Percentiles rank a stretch among this genome's conserved stretches.
Evolutionary conservation across 2,888 invertebrate genomes (phyloP).

Genomic region (Euplagia quadripunctaria): DNA sequence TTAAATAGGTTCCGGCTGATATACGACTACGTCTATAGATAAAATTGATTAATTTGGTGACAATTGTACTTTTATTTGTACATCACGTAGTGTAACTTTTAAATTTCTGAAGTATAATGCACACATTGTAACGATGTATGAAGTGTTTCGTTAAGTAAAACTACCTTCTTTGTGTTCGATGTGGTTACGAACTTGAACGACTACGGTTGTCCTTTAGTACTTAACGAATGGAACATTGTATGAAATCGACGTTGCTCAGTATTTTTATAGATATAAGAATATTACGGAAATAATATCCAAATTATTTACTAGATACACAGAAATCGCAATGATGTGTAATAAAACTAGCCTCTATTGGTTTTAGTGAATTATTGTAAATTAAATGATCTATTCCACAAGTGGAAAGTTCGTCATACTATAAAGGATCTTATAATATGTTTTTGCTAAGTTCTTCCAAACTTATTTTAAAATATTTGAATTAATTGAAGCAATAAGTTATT

Average conservation of each 20-base stretch:
- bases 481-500: constrained; percentile 66
- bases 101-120: constrained; percentile 71
- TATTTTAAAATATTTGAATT: constrained; percentile 59
- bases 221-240: constrained; percentile 72
- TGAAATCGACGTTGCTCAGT: constrained; percentile 84
- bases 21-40: constrained; percentile 64
- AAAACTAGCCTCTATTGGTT: constrained; percentile 67
- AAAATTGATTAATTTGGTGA: constrained; percentile 69
- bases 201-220: constrained; percentile 67
- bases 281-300: constrained; percentile 75
- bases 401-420: constrained; percentile 49
- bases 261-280: constrained; percentile 85
- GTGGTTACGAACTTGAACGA: constrained; percentile 57
- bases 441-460: constrained; percentile 71
- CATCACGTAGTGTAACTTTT: constrained; percentile 72
- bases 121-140: constrained; percentile 74
- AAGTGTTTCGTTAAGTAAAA: constrained; percentile 69
- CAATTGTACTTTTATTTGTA: constrained; percentile 67
- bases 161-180: constrained; percentile 64
- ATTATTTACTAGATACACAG: constrained; percentile 75
- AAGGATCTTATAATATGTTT: constrained; percentile 55
- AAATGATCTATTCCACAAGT: constrained; percentile 46
- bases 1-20: constrained; percentile 61
- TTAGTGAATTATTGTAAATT: constrained; percentile 67
- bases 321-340: constrained; percentile 71